These are phyloP conservation scores for Pheosia tremula DNA, from an alignment of 2,888 invertebrate genomes.

Conservation along the genomic window DNA sequence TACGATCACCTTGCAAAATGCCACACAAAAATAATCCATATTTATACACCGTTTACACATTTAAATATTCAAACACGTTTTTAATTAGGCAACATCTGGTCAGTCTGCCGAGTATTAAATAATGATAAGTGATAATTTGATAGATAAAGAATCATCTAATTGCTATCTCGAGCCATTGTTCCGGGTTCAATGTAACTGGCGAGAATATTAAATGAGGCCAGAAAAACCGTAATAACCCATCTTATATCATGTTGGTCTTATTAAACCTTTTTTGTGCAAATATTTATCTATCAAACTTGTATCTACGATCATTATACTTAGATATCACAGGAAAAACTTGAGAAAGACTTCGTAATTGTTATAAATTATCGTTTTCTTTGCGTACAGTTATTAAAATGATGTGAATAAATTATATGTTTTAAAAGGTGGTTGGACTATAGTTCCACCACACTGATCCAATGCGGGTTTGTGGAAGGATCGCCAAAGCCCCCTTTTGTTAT, in stretches of 20 bases:
- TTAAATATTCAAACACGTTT: neutral
- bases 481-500: too few species aligned
- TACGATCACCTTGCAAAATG: neutral
- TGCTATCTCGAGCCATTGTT: neutral
- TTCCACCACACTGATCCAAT: too few species aligned
- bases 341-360: slow-evolving; percentile 20
- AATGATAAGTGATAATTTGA: neutral
- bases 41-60: slow-evolving; percentile 1
- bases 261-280: slow-evolving; percentile 18
- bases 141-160: neutral
- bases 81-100: neutral
- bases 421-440: too few species aligned
- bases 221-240: slow-evolving; percentile 2
- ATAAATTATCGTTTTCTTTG: slow-evolving; percentile 22
- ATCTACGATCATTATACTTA: slow-evolving; percentile 18
- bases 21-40: neutral
- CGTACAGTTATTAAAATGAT: slow-evolving; percentile 16
- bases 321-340: slow-evolving; percentile 19
- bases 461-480: too few species aligned
- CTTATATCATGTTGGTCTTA: neutral
- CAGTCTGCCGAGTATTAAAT: neutral
- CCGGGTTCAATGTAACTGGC: slow-evolving; percentile 4
- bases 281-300: slow-evolving; percentile 21
- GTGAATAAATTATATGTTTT: neutral
- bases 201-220: neutral